These are phyloP conservation scores for Gasterosteus aculeatus DNA, from an alignment of 2,113 vertebrate species.

Conservation along the genomic window DNA sequence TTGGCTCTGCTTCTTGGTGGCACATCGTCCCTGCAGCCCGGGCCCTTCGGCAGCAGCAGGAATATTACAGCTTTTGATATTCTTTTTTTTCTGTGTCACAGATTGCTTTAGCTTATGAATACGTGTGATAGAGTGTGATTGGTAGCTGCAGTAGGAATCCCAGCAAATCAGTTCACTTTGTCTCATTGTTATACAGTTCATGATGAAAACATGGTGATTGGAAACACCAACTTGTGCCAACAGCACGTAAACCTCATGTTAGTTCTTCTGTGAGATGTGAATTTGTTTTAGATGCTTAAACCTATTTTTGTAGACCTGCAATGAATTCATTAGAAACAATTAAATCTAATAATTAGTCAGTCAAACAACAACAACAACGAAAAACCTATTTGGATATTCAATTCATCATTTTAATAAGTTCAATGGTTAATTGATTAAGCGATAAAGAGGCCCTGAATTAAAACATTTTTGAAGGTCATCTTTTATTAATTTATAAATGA, in stretches of 20 bases:
- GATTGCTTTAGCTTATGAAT: constrained; percentile 37
- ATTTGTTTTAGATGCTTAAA: neutral
- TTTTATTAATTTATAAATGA: neutral
- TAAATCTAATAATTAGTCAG: neutral
- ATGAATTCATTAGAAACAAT: neutral
- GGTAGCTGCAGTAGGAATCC: constrained; percentile 1
- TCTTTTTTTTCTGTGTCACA: constrained; percentile 24
- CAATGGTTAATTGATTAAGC: neutral
- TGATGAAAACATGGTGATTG: neutral
- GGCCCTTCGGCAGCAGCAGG: constrained; percentile 49
- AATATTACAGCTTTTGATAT: constrained; percentile 54
- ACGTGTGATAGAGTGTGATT: constrained; percentile 41
- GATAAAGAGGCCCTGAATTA: no score
- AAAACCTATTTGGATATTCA: neutral
- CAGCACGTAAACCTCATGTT: neutral
- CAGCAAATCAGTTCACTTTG: constrained; percentile 20
- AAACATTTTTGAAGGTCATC: no score
- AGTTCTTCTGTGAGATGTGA: neutral
- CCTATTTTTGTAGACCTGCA: neutral
- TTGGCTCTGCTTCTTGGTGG: constrained; percentile 46
- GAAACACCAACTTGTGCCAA: constrained; percentile 11
- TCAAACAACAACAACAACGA: neutral
- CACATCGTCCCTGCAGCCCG: constrained; percentile 52
- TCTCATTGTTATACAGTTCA: constrained; percentile 3
- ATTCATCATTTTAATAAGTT: neutral